Base-by-base conservation (phyloP, 2,888 invertebrate species). In the Dusona sp. region DNA sequence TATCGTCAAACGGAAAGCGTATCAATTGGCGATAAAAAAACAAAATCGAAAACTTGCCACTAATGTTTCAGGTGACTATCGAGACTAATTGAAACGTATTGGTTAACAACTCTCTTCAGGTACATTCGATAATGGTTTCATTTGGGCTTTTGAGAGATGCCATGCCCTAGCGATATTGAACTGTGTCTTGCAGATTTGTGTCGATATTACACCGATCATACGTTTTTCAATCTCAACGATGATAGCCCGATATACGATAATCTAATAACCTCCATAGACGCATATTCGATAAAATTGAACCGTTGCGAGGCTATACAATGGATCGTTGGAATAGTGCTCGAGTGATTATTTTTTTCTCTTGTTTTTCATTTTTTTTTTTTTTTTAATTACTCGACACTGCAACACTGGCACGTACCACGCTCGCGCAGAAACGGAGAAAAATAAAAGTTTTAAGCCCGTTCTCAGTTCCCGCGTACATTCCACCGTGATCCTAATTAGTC, bases 401-500 rank as follows among this genome's bases (percentile, higher is more conserved):
- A 70, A 42, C 68, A 45, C 25, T 42, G 45, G 16, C 42, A 45
- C 25, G 25, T 45, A 70, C n/a, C 68, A 65, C 29, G 45, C 57
- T 79, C 67, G 57, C 65, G 73, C 51, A 25, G 54, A 19, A 57
- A 79, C n/a, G 45, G 57, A 45, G 48, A 70, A 45, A 73, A 72
- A 73, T 38, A 64, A 65, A 73, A 72, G 57, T 54, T 73, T 73
- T 54, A 79, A 79, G 77, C 74, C 65, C 67, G n/a, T n/a, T 38
- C 54, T 54, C 68, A n/a, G 16, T 29, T 36, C n/a, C n/a, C 45
- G 48, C 74, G 68, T 72, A 77, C 38, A 38, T 68, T 78, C 36
- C 64, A 51, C 65, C 64, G 51, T 68, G 48, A 83, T 78, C 65
- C 78, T 83, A 83, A 83, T 83, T 83, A 79, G 73, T 83, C 73